Evolutionary conservation across 2,888 invertebrate genomes (phyloP), one percentile per base, ranked within the genome.

Genomic region (Tetramorium bicarinatum): DNA sequence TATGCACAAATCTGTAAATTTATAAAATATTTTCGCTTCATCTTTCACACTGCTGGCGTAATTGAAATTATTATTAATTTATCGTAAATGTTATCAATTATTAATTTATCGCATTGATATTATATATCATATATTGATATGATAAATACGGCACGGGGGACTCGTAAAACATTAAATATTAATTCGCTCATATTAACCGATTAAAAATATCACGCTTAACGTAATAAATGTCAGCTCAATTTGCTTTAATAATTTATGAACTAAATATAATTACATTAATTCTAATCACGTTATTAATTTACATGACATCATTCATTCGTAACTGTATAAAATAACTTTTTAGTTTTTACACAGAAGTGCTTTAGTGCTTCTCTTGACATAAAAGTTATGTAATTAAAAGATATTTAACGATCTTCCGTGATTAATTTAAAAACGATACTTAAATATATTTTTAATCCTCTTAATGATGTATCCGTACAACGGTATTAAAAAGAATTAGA

Each of bases 11-110:
- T 76, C 49, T 15, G 47, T 54, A 66, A n/a, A 67, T 64, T 34
- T 38, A 41, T 66, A 25, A 21, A 72, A 41, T 72, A 54, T 54
- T 54, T 9, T 41, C 25, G 25, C 1, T 77, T 54, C 44, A 54
- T 47, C 7, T 56, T 54, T 67, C 38, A 77, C 13, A 11, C 9
- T 29, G 29, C 13, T 59, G 18, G 18, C 6, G 21, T 69, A 71
- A 79, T 59, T 69, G 34, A 69, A 79, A 79, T 69, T 69, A 59
- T 79, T 56, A 69, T 71, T 79, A 69, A 79, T 79, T 69, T 71
- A 77, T 44, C 15, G 34, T 21, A 71, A 67, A 71, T 21, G 38
- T 69, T 67, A 79, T 69, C 7, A 54, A 44, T 69, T 34, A 77
- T 66, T 54, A 69, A 69, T 79, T 21, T 56, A 29, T 21, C 44